A percentile compares a stretch with the other conserved stretches of the same genome.
phyloP scores from a whole-genome alignment of 1,140 invertebrate genomes.

The Dolichoris vasculosae region DNA sequence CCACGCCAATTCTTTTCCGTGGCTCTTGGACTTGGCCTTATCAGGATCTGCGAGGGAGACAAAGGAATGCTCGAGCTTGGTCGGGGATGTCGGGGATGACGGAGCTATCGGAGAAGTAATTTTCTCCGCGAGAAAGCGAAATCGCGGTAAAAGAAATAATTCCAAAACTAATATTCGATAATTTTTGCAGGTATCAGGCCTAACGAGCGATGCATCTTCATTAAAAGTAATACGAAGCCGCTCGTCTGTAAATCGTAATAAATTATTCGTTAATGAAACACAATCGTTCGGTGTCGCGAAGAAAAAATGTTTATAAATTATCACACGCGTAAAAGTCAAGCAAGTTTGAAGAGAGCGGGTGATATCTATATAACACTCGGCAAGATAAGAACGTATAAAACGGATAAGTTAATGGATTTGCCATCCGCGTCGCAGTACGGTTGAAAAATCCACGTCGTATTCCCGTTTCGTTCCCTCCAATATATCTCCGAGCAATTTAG shows the following conservation, averaged over 20 bases:
- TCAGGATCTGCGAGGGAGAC: not conserved
- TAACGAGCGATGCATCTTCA: constrained; percentile 9
- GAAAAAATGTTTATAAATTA: constrained; percentile 43
- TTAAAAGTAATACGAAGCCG: not conserved
- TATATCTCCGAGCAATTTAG: not conserved
- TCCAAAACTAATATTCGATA: not conserved
- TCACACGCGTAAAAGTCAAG: constrained; percentile 28
- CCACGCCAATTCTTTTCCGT: no score
- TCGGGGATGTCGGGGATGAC: not conserved
- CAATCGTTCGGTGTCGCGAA: not conserved
- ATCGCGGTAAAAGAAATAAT: not conserved
- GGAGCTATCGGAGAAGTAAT: no score
- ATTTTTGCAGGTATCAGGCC: not conserved
- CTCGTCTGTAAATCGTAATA: not conserved
- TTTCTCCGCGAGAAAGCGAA: not conserved
- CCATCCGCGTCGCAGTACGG: not conserved
- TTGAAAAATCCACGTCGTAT: not conserved
- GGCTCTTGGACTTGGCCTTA: not conserved
- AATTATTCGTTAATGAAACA: constrained; percentile 14
- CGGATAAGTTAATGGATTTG: constrained; percentile 38
- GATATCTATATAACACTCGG: constrained; percentile 11
- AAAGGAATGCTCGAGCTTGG: not conserved
- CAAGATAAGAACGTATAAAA: constrained; percentile 34
- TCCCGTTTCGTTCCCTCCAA: not conserved
- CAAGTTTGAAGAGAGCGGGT: not conserved